A percentile compares a stretch with the other conserved stretches of the same genome.
Conservation (phyloP, 2,113 vertebrate species). For the Heptranchias perlo region DNA sequence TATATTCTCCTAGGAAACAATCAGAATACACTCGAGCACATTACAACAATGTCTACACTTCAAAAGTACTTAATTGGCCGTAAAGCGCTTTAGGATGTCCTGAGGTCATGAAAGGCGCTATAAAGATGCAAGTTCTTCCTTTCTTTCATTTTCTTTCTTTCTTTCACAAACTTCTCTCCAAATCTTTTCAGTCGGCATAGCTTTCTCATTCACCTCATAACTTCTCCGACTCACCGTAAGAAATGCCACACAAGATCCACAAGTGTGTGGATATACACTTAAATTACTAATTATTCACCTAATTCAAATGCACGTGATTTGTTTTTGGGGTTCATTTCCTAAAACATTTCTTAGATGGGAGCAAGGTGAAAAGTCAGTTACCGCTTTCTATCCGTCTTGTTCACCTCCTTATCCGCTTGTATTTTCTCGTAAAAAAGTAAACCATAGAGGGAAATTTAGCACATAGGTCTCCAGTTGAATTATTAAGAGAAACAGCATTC, state of each 20-base stretch:
- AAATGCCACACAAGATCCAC: background rate
- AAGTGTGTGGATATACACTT: background rate
- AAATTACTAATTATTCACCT: background rate
- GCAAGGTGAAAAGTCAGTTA: background rate
- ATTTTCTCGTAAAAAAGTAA: too few species aligned
- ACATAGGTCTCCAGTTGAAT: background rate
- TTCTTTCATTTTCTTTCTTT: too few species aligned
- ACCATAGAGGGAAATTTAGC: background rate
- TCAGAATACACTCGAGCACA: too few species aligned
- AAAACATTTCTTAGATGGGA: background rate
- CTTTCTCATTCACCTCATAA: background rate
- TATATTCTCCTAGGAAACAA: too few species aligned
- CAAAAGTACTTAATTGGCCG: too few species aligned
- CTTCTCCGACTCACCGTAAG: too few species aligned
- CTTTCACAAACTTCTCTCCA: background rate
- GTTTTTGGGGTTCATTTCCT: background rate
- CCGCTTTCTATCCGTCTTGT: background rate
- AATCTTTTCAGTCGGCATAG: background rate
- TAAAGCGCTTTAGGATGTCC: background rate
- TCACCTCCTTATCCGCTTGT: too few species aligned
- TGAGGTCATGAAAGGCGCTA: background rate
- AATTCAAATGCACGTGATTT: background rate
- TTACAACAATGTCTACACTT: too few species aligned
- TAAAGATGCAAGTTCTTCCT: background rate
- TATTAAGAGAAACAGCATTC: background rate